Evolutionary conservation across 2,113 vertebrate species (phyloP).

Genomic region (Bubo blakistoni): DNA sequence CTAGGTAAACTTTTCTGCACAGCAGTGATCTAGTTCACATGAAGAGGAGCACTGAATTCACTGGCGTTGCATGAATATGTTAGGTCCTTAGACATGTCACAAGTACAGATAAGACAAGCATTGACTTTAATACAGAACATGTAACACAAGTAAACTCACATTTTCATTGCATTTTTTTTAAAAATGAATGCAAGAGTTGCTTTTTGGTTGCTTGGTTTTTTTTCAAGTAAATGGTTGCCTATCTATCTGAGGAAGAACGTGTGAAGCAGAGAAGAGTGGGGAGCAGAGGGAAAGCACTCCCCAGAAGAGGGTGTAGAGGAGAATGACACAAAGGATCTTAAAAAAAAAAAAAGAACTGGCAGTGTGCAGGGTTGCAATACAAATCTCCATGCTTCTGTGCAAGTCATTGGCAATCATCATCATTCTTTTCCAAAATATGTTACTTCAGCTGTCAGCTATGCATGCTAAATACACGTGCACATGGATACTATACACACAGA

Average conservation of each 20-base stretch:
- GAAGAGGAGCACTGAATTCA: neutral
- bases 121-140: neutral
- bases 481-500: neutral
- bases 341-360: neutral
- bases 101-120: neutral
- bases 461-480: neutral
- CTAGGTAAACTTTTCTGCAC: neutral
- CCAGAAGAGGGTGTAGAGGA: neutral
- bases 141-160: neutral
- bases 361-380: neutral
- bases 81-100: neutral
- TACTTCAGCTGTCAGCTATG: neutral
- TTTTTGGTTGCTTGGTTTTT: neutral
- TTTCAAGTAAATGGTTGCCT: neutral
- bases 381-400: neutral
- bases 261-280: neutral
- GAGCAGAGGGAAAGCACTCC: neutral
- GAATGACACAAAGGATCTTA: neutral
- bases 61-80: neutral
- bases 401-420: slow-evolving; percentile 16
- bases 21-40: neutral
- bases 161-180: neutral
- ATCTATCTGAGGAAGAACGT: neutral
- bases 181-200: neutral
- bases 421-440: slow-evolving; percentile 3